Evolutionary conservation across 2,113 vertebrate genomes (phyloP), one percentile per base, ranked within the genome.

Genomic region (Silurus meridionalis): DNA sequence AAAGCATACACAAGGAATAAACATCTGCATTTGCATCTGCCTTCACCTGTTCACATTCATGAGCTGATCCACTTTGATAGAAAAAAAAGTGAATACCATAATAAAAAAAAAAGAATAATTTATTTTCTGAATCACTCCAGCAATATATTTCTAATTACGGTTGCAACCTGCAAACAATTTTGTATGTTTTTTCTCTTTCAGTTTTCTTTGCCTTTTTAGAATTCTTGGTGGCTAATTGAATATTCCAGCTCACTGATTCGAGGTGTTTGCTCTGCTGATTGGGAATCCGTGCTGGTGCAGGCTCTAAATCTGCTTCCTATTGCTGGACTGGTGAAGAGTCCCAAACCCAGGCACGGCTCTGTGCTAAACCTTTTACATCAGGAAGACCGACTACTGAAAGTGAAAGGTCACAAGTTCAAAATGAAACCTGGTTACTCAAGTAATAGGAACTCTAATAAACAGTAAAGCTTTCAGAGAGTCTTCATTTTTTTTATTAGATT

Each of bases 241-340:
- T 80, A 57, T 80, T 80, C 78, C 78, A 80, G 55, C 78, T 28
- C 78, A 80, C 57, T 80, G 78, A 80, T 80, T 80, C 28, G 25
- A 46, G 57, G 5, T 77, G 37, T 74, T 80, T 80, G 78, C 78
- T 60, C 28, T 21, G 53, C 57, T 60, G 78, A 80, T 80, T 80
- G 78, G 57, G 78, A 80, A 8, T 80, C 57, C 25, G 55, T 80
- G 78, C 78, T 80, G 78, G 28, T 80, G 25, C 55, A 10, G 21
- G 78, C 53, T 80, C 46, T 80, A 80, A 80, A 80, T 46, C 55
- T 23, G 78, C 78, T 80, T 60, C 57, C 78, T 46, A 80, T 57
- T 60, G 78, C n/a, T 80, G 8, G 78, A 80, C 57, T 80, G 57
- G 50, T 60, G 55, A 53, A 57, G 15, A 46, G 55, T 9, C 8